Evolutionary conservation across 2,113 vertebrate genomes (phyloP).

Genomic region (Centrocercus urophasianus): DNA sequence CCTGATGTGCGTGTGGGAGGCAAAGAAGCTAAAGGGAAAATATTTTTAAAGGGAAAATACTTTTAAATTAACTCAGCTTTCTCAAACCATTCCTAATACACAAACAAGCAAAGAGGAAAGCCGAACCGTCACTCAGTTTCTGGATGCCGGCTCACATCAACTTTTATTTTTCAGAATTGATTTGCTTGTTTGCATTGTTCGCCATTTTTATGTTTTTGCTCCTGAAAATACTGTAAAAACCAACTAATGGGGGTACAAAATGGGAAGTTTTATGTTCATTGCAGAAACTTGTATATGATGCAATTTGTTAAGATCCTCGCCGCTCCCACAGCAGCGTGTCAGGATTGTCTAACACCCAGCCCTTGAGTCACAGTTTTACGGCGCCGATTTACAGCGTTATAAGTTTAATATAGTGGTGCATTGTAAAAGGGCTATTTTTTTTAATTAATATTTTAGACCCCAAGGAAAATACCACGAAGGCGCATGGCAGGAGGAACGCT

Average conservation of each 20-base stretch:
- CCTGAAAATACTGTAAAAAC: slow-evolving; percentile 39
- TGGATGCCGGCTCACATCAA: slow-evolving; percentile 8
- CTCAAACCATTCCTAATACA: background rate
- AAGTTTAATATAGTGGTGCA: slow-evolving; percentile 53
- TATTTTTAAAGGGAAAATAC: background rate
- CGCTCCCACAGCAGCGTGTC: background rate
- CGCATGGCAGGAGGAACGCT: background rate
- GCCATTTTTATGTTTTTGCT: slow-evolving; percentile 31
- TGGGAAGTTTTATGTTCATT: slow-evolving; percentile 45
- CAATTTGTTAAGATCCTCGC: slow-evolving; percentile 51
- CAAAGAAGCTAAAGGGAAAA: background rate
- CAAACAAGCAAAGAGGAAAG: slow-evolving; percentile 27
- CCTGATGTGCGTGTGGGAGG: background rate
- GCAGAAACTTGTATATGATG: slow-evolving; percentile 30
- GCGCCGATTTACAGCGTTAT: slow-evolving; percentile 40
- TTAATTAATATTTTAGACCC: slow-evolving; percentile 36
- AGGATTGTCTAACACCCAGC: slow-evolving; percentile 22
- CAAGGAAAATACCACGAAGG: background rate
- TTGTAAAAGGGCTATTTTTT: slow-evolving; percentile 13
- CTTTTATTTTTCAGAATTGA: slow-evolving; percentile 65
- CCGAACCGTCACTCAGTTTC: background rate
- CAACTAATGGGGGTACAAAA: slow-evolving; percentile 40
- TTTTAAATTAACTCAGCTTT: slow-evolving; percentile 14
- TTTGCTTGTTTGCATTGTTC: slow-evolving; percentile 37
- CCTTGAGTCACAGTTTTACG: slow-evolving; percentile 57